phyloP scores from a whole-genome alignment of 2,797 vertebrate species.

The Sebastes steindachneri region DNA sequence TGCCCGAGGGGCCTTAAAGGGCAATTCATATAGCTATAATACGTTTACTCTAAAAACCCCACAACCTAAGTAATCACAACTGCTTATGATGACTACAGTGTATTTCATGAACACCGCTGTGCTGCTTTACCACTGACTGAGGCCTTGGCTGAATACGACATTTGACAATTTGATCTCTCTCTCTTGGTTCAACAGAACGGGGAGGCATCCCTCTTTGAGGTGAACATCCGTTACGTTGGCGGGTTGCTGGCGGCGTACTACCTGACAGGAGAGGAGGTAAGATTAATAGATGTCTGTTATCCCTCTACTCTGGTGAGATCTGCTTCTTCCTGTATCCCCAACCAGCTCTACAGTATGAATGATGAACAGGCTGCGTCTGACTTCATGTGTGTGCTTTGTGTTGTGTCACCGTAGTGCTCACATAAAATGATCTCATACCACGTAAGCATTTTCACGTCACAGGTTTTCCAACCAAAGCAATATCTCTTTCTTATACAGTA shows the following conservation, averaged over 20 bases:
- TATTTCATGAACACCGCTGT: neutral
- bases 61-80: neutral
- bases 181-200: conserved; percentile 86
- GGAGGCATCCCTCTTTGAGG: conserved; percentile 97
- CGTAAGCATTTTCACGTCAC: neutral
- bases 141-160: conserved; percentile 23
- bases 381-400: conserved; percentile 13
- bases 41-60: neutral
- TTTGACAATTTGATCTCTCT: conserved; percentile 62
- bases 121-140: conserved; percentile 1
- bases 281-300: conserved; percentile 72
- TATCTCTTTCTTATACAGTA: neutral
- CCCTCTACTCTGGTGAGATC: conserved; percentile 38
- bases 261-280: conserved; percentile 96
- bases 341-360: conserved; percentile 35
- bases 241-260: conserved; percentile 95
- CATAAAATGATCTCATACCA: neutral
- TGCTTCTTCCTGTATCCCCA: conserved; percentile 56
- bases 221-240: conserved; percentile 97
- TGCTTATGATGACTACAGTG: neutral
- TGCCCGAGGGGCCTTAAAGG: neutral
- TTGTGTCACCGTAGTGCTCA: neutral
- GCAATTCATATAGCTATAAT: neutral
- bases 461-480: neutral
- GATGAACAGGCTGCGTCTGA: conserved; percentile 51